Evolutionary conservation across 2,797 vertebrate species (phyloP), one percentile per base, ranked within the genome.

Genomic region (Acanthurus leucopareius): DNA sequence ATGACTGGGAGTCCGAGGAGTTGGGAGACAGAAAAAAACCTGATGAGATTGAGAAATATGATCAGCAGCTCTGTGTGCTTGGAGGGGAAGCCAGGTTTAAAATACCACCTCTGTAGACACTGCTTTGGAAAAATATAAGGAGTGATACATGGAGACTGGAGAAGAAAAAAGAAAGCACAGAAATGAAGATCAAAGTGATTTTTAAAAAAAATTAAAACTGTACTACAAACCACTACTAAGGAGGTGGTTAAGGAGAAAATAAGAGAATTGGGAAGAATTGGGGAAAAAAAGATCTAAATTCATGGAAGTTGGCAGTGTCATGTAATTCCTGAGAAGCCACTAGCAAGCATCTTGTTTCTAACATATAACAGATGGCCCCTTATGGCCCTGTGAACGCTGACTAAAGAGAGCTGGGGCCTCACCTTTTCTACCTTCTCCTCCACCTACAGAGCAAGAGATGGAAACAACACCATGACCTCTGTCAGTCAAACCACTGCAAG

Each of bases 361-460:
- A 95, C 90, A 80, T 82, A 61, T 77, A 93, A 84, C 94, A 95
- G 93, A 95, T 94, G 93, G 84, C 56, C 67, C 76, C 11, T 85
- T 70, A 75, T 73, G 80, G 75, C 51, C 75, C 80, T 61, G 57
- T 54, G 73, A 87, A 88, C 58, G 49, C 51, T 5, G 5, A 49
- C 77, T 84, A 79, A 82, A 84, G 75, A 75, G 70, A 87, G 57
- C 61, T 48, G 73, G 52, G 84, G 68, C 83, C 82, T 78, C 77
- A 73, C 47, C 49, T 74, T 52, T 70, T 74, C 75, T 49, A 53
- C 59, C 35, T 66, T 58, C 72, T 65, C 53, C 57, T 51, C 60
- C 67, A 69, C 71, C 78, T 63, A 79, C 81, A 70, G 82, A 88
- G 76, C 77, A 72, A 85, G 72, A 79, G 77, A 86, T 85, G 80